Base-by-base conservation (phyloP, 2,797 vertebrate species). In the Crocodylus rhombifer region DNA sequence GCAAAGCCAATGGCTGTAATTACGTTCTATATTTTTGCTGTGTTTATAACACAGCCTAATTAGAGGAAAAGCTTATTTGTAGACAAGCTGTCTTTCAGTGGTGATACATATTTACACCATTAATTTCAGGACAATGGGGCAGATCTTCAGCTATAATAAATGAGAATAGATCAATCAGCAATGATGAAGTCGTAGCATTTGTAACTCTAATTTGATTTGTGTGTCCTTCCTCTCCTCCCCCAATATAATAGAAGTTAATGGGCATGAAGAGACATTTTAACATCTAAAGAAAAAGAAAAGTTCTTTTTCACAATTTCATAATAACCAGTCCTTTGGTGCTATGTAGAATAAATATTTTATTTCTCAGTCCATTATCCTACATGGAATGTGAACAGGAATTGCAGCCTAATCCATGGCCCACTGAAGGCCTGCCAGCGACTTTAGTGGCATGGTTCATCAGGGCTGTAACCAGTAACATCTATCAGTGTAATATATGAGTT, bases 1-100 rank as follows among this genome's bases (percentile, higher is more conserved):
- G 89, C 67, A 91, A 97, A 90, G 30, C 79, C 81, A 87, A 61
- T 80, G 91, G 88, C 95, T 93, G 92, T 82, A 84, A 36, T 95
- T 86, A 96, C 95, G 95, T 95, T 93, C 90, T 87, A 76, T 92
- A 86, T 94, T 92, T 96, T 86, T 95, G 28, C 80, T 94, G 64
- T 42, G 94, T 82, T 91, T 91, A 87, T 79, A 95, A 60, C 61
- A 73, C 58, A 64, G 76, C 75, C 71, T 95, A 96, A 96, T 95
- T 96, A 89, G 82, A 96, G 77, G 80, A 11, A 88, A 95, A 95
- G 78, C 85, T 8, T 88, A 87, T 90, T 95, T 95, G n/a, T 82
- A 88, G 80, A 91, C 42, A 94, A 73, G 77, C 51, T 93, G 83
- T 86, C 84, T 67, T 74, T 87, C 78, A 73, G 18, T 1, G 56